A percentile compares a stretch with the other conserved stretches of the same genome.
Evolutionary conservation across 2,888 invertebrate species (phyloP).

Genomic region (Xanthia togata): DNA sequence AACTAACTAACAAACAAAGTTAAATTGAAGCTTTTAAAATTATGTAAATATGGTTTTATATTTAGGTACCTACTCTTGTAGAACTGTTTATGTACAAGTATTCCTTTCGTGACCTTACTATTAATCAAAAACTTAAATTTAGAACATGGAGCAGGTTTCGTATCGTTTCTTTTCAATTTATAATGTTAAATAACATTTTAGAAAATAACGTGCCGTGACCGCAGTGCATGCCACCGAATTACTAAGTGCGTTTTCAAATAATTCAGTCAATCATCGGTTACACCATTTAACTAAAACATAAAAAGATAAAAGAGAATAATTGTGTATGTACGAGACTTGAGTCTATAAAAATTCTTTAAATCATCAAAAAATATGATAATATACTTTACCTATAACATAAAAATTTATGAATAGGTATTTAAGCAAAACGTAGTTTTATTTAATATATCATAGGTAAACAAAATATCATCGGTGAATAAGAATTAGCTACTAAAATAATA

Average conservation of each 20-base stretch:
- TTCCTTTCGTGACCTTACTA: not conserved
- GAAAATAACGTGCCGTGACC: not conserved
- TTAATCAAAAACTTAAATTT: not conserved
- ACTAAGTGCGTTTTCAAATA: slow-evolving; percentile 1
- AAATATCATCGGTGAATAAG: slow-evolving; percentile 75
- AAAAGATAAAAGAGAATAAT: not conserved
- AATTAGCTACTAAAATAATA: slow-evolving; percentile 74
- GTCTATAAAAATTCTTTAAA: not conserved
- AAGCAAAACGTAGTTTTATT: slow-evolving; percentile 45
- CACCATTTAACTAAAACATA: not conserved
- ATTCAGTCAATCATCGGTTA: not conserved
- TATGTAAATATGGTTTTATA: slow-evolving; percentile 11
- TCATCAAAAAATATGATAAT: slow-evolving; percentile 25
- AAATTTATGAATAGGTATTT: slow-evolving; percentile 34
- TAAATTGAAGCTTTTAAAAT: slow-evolving; percentile 17
- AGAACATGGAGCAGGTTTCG: not conserved
- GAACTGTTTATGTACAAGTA: not conserved
- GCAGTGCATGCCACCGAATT: not conserved
- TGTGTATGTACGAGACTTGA: not conserved
- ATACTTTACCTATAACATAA: not conserved
- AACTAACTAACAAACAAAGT: not conserved
- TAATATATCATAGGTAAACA: slow-evolving; percentile 53
- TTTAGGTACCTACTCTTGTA: not conserved
- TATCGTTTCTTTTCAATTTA: not conserved
- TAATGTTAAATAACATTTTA: not conserved